Evolutionary conservation across 30 jellyfish, hydroid and myxozoan species (phyloP).

Genomic region (Nemopilema nomurai): DNA sequence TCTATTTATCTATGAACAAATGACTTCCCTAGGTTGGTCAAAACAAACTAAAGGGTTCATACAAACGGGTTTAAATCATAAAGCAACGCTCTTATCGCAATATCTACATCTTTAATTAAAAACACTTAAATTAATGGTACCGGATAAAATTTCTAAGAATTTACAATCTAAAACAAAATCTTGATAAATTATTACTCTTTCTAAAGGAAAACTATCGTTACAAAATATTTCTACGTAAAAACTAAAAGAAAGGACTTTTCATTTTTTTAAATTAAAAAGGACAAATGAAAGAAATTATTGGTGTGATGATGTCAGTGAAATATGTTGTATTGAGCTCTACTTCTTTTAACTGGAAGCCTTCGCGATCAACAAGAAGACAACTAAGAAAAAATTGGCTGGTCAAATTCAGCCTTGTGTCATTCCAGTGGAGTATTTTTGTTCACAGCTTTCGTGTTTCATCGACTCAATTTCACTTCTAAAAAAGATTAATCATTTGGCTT

Average conservation of each 20-base stretch:
- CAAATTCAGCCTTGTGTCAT: conserved; percentile 63
- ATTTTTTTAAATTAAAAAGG: too few relatives aligned
- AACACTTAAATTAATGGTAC: neutral
- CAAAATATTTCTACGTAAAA: neutral
- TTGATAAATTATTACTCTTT: neutral
- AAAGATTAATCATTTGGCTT: neutral
- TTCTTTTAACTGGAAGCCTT: neutral
- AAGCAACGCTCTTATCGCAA: neutral
- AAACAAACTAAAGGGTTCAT: too few relatives aligned
- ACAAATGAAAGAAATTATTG: neutral
- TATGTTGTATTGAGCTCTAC: too few relatives aligned
- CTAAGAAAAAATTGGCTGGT: neutral
- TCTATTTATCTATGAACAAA: too few relatives aligned
- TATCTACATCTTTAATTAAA: neutral
- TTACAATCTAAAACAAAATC: neutral
- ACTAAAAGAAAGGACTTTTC: too few relatives aligned
- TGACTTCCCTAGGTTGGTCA: too few relatives aligned
- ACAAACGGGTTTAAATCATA: too few relatives aligned
- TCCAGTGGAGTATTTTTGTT: conserved; percentile 25
- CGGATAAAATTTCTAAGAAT: neutral
- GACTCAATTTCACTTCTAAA: conserved; percentile 53
- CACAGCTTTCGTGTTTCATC: conserved; percentile 22
- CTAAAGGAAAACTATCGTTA: neutral
- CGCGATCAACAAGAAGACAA: neutral
- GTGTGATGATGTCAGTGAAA: neutral